A percentile compares a stretch with the other conserved stretches of the same genome.
These are phyloP conservation scores for Bombus consobrinus DNA, from an alignment of 1,140 invertebrate species.

Conservation along the genomic window DNA sequence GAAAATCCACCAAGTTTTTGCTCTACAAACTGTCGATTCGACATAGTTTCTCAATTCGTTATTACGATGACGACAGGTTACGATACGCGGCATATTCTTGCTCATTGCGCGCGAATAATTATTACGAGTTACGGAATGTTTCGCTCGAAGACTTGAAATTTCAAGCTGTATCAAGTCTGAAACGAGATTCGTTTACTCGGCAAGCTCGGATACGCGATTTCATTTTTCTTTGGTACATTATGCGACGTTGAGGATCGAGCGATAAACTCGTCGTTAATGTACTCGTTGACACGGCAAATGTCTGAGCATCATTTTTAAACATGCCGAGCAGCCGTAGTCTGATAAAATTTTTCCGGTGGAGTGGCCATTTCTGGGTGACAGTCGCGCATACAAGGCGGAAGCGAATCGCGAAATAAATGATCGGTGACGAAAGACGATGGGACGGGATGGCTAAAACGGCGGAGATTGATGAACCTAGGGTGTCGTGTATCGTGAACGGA, in stretches of 20 bases:
- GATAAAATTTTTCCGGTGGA: conserved; percentile 30
- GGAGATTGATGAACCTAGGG: conserved; percentile 37
- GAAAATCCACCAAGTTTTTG: background rate
- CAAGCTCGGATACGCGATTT: background rate
- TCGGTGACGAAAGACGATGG: conserved; percentile 51
- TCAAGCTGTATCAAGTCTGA: background rate
- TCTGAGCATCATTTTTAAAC: conserved; percentile 9
- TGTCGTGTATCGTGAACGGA: conserved; percentile 21
- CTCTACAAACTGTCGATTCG: background rate
- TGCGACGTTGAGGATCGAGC: background rate
- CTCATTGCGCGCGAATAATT: too few relatives aligned
- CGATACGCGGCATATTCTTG: too few relatives aligned
- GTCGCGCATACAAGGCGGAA: conserved; percentile 26
- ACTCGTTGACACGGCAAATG: conserved; percentile 10
- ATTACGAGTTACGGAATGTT: background rate
- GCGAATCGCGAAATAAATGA: conserved; percentile 63
- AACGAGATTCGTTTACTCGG: background rate
- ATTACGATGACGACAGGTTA: background rate
- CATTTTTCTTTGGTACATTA: background rate
- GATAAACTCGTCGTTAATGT: conserved; percentile 1
- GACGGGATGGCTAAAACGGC: conserved; percentile 19
- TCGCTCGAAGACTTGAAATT: background rate
- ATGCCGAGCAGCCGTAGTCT: background rate
- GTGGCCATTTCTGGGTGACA: background rate
- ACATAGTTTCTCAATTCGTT: background rate